phyloP scores from a whole-genome alignment of 2,113 vertebrate species.

The Erpornis zantholeuca region DNA sequence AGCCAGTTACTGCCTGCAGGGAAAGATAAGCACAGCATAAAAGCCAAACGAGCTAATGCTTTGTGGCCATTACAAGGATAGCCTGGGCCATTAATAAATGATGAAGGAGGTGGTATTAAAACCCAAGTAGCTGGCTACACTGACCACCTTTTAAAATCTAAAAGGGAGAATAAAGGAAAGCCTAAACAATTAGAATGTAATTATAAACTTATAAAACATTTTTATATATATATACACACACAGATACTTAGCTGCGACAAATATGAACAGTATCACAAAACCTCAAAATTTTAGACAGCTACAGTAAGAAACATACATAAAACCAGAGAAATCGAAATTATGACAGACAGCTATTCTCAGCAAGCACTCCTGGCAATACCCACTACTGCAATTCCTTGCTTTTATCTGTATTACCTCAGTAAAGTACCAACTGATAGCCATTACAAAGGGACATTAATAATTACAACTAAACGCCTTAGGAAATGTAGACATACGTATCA shows the following conservation, averaged over 20 bases:
- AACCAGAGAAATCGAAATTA: background rate
- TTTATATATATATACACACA: background rate
- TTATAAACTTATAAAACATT: conserved; percentile 4
- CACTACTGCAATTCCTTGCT: background rate
- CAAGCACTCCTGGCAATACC: background rate
- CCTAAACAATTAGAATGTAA: conserved; percentile 23
- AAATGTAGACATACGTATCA: background rate
- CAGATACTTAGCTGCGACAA: background rate
- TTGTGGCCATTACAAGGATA: background rate
- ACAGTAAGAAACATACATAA: background rate
- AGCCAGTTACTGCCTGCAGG: background rate
- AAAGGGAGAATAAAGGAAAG: conserved; percentile 13
- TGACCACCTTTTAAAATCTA: conserved; percentile 39
- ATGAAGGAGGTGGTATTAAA: conserved; percentile 32
- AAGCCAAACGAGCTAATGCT: conserved; percentile 3
- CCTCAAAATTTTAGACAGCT: background rate
- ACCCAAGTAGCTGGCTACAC: background rate
- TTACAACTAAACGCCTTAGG: conserved; percentile 7
- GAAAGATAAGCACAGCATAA: conserved; percentile 31
- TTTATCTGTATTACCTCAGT: conserved; percentile 7
- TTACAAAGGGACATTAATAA: conserved; percentile 45
- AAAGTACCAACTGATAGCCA: conserved; percentile 4
- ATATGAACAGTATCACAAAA: background rate
- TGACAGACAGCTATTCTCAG: background rate
- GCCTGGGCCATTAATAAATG: conserved; percentile 31